A percentile compares a stretch with the other conserved stretches of the same genome.
phyloP scores from a whole-genome alignment of 1,140 invertebrate genomes.

The Drosophila jambulina region DNA sequence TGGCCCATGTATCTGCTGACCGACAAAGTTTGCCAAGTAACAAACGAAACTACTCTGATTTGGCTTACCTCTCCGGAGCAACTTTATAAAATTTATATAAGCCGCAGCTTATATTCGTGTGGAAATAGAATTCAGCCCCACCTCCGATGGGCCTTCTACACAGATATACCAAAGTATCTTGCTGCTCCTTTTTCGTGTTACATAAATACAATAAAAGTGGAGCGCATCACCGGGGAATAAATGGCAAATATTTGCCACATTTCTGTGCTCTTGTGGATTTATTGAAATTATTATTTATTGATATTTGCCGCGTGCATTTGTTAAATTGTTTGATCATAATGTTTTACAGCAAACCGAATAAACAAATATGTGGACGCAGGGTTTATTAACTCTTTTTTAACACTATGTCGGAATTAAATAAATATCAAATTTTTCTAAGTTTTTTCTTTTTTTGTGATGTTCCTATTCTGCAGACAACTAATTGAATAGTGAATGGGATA shows the following conservation, averaged over 20 bases:
- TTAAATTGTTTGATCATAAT: conserved; percentile 33
- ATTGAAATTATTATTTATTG: conserved; percentile 52
- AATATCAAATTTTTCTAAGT: neutral
- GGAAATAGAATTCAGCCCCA: conserved; percentile 21
- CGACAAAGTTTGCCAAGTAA: conserved; percentile 68
- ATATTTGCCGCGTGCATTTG: conserved; percentile 32
- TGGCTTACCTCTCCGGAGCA: conserved; percentile 30
- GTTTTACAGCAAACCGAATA: neutral
- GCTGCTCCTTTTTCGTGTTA: neutral
- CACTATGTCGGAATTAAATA: conserved; percentile 4
- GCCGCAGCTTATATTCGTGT: conserved; percentile 39
- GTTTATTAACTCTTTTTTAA: conserved; percentile 20
- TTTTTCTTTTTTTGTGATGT: neutral
- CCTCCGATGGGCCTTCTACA: neutral
- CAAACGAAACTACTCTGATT: conserved; percentile 72
- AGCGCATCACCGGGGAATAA: conserved; percentile 24
- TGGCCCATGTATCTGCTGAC: conserved; percentile 45
- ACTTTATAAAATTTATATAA: conserved; percentile 69
- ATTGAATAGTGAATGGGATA: neutral
- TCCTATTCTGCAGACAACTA: neutral
- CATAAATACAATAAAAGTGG: conserved; percentile 14
- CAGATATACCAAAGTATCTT: neutral
- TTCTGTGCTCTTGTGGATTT: conserved; percentile 37
- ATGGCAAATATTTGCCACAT: conserved; percentile 28
- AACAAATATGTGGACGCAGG: neutral